Conservation (phyloP, 2,888 invertebrate species). For the Ormyrus thymus region DNA sequence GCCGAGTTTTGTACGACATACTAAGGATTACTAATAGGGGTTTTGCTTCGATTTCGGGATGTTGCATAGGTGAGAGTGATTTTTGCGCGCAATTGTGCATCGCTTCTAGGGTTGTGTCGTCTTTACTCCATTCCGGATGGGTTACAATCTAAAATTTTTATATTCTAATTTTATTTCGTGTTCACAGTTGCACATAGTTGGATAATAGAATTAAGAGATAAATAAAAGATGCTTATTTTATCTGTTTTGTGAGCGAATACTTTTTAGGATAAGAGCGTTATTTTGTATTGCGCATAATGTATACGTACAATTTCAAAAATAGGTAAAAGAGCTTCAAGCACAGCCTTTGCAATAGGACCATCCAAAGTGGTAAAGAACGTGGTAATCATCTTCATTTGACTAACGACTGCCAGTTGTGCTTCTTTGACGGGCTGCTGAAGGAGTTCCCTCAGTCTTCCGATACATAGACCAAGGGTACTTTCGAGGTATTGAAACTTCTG, state of each 20-base stretch:
- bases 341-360: slow-evolving; percentile 74
- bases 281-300: no score
- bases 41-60: slow-evolving; percentile 66
- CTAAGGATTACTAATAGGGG: slow-evolving; percentile 64
- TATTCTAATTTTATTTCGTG: no score
- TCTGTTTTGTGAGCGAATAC: no score
- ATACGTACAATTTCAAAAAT: slow-evolving; percentile 66
- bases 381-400: slow-evolving; percentile 82
- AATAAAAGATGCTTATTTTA: no score
- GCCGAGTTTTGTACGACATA: slow-evolving; percentile 73
- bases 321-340: slow-evolving; percentile 75
- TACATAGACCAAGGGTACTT: slow-evolving; percentile 81
- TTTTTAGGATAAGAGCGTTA: no score
- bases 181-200: no score
- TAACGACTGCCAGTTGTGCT: slow-evolving; percentile 75
- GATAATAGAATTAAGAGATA: no score
- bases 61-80: slow-evolving; percentile 66
- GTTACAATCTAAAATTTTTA: slow-evolving; percentile 75
- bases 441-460: slow-evolving; percentile 79
- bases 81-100: slow-evolving; percentile 69
- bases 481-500: slow-evolving; percentile 83
- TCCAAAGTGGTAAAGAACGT: slow-evolving; percentile 81
- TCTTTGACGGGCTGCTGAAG: slow-evolving; percentile 62
- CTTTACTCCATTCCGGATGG: slow-evolving; percentile 78
- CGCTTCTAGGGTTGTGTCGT: slow-evolving; percentile 81